Conservation (phyloP, 2,797 vertebrate genomes). For the Anniella stebbinsi region DNA sequence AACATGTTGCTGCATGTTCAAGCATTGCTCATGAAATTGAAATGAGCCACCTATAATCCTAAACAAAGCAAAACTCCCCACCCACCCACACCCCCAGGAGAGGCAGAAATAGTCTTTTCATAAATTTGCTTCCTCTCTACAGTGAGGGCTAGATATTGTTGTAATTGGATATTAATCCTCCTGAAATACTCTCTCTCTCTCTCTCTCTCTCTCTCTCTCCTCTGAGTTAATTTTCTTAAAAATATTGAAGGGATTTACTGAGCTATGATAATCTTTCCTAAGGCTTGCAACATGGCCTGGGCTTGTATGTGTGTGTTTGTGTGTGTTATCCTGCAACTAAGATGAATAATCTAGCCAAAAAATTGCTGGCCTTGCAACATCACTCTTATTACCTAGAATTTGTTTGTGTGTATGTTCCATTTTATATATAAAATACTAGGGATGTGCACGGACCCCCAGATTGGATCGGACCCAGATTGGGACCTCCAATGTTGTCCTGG, state of each 20-base stretch:
- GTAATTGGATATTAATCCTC: slow-evolving; percentile 39
- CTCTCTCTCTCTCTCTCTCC: background rate
- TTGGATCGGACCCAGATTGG: no score
- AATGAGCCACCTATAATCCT: slow-evolving; percentile 44
- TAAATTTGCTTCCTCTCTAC: slow-evolving; percentile 16
- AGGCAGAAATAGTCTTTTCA: slow-evolving; percentile 31
- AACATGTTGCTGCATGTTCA: slow-evolving; percentile 54
- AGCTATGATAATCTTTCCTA: slow-evolving; percentile 27
- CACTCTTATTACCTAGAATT: slow-evolving; percentile 39
- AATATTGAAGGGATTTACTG: slow-evolving; percentile 36
- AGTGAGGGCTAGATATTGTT: background rate
- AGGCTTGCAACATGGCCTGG: slow-evolving; percentile 3
- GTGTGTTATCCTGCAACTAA: background rate
- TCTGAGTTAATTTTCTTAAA: slow-evolving; percentile 41
- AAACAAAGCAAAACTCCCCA: slow-evolving; percentile 51
- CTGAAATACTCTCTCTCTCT: slow-evolving; percentile 22
- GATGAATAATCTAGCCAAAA: background rate
- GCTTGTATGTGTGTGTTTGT: no score
- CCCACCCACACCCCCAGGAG: slow-evolving; percentile 40
- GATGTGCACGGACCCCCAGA: no score
- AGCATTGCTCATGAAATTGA: slow-evolving; percentile 52
- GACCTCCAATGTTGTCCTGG: no score
- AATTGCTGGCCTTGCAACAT: background rate
- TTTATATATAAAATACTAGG: slow-evolving; percentile 7
- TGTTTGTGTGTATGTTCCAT: slow-evolving; percentile 25